Evolutionary conservation across 2,113 vertebrate genomes (phyloP).

Genomic region (Zosterops pallidus): DNA sequence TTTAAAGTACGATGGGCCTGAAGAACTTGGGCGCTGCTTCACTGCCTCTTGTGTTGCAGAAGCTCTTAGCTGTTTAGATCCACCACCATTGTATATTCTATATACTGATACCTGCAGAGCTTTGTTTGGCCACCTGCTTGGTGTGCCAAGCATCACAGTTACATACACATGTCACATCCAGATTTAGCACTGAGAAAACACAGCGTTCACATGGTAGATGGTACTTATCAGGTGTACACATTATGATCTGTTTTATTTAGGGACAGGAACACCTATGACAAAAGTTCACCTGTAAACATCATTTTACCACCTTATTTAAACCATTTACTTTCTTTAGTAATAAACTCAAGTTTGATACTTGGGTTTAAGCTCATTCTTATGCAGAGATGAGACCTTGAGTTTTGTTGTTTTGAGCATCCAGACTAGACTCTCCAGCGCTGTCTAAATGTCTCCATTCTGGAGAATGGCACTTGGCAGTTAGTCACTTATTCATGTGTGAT

Average conservation of each 20-base stretch:
- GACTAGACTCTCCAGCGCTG: background rate
- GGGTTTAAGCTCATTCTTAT: background rate
- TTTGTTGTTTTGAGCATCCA: background rate
- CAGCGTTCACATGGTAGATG: background rate
- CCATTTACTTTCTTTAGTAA: background rate
- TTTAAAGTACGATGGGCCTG: background rate
- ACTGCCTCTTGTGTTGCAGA: background rate
- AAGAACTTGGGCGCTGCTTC: background rate
- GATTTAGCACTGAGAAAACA: background rate
- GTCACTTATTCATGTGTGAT: background rate
- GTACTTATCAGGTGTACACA: background rate
- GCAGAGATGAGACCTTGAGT: background rate
- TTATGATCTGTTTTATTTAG: background rate
- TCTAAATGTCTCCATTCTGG: background rate
- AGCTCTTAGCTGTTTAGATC: background rate
- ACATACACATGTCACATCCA: background rate
- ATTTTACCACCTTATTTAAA: background rate
- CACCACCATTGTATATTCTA: background rate
- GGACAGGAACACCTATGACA: background rate
- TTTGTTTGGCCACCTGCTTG: background rate
- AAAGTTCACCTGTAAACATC: background rate
- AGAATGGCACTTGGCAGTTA: constrained; percentile 1
- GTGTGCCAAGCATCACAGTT: background rate
- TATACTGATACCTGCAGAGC: background rate
- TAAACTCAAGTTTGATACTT: background rate